These are phyloP conservation scores for Conopomorpha cramerella DNA, from an alignment of 1,140 invertebrate genomes.

Conservation along the genomic window DNA sequence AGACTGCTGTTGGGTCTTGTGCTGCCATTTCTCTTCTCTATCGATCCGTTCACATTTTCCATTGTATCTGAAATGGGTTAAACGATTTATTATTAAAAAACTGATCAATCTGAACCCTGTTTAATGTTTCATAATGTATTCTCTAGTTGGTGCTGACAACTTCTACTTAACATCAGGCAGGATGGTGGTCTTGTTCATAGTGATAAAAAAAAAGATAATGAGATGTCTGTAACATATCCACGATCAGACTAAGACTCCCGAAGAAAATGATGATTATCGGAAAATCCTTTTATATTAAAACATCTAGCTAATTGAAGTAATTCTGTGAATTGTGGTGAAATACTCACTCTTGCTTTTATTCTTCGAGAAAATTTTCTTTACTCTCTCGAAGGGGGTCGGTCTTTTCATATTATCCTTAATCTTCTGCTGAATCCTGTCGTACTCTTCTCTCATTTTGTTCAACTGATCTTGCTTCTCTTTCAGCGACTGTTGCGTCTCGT, in stretches of 20 bases:
- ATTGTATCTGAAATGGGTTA: slow-evolving; percentile 33
- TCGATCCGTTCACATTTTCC: slow-evolving; percentile 32
- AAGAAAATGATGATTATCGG: too few relatives aligned
- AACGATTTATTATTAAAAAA: too few relatives aligned
- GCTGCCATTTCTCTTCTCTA: slow-evolving; percentile 46
- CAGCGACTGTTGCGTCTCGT: slow-evolving; percentile 83
- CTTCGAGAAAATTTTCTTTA: slow-evolving; percentile 76
- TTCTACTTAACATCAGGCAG: too few relatives aligned
- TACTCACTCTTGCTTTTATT: slow-evolving; percentile 43
- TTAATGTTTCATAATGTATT: too few relatives aligned
- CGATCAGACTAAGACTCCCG: too few relatives aligned
- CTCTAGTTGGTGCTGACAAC: too few relatives aligned
- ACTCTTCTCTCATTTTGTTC: slow-evolving; percentile 76
- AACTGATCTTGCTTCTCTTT: slow-evolving; percentile 84
- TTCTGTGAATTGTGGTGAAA: slow-evolving; percentile 3
- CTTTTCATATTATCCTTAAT: slow-evolving; percentile 74
- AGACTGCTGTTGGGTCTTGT: slow-evolving; percentile 47
- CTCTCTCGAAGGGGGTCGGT: slow-evolving; percentile 76
- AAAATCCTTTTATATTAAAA: too few relatives aligned
- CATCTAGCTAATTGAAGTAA: background rate
- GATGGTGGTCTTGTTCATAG: too few relatives aligned
- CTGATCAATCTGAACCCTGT: too few relatives aligned
- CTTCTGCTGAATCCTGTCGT: slow-evolving; percentile 78
- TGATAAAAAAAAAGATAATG: too few relatives aligned
- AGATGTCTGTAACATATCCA: too few relatives aligned